phyloP scores from a whole-genome alignment of 2,888 invertebrate genomes.

The Spodoptera littoralis region DNA sequence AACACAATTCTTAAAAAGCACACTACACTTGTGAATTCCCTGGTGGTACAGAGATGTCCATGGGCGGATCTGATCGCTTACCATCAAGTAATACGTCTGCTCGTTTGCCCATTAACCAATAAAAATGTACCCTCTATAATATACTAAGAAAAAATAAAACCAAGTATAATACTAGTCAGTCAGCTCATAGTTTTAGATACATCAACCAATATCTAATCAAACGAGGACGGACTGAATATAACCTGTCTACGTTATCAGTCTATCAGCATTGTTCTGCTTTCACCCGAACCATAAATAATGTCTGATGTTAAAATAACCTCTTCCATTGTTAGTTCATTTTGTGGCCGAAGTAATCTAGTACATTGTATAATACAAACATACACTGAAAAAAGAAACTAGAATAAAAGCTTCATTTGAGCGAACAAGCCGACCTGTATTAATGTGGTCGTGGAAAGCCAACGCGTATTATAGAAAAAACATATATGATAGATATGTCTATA shows the following conservation, averaged over 20 bases:
- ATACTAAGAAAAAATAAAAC: no score
- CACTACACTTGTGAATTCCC: no score
- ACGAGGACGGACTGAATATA: not conserved
- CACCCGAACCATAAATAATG: constrained; percentile 4
- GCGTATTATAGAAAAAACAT: constrained; percentile 4
- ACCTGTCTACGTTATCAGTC: not conserved
- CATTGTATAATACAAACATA: constrained; percentile 50
- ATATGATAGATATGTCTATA: not conserved
- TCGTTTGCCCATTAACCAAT: no score
- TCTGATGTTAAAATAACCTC: constrained; percentile 17
- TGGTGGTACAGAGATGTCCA: no score
- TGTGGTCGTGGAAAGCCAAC: constrained; percentile 2
- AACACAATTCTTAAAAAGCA: no score
- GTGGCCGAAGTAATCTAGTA: constrained; percentile 51
- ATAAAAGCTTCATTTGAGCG: constrained; percentile 34
- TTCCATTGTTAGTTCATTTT: constrained; percentile 50
- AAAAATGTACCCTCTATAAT: no score
- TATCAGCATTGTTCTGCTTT: constrained; percentile 15
- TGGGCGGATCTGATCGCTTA: no score
- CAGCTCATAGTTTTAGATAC: not conserved
- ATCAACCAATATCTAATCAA: not conserved
- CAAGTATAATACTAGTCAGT: no score
- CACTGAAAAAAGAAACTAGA: constrained; percentile 37
- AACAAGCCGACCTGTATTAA: constrained; percentile 25
- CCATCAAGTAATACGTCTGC: no score